A percentile compares a stretch with the other conserved stretches of the same genome.
Evolutionary conservation across 2,113 vertebrate species (phyloP).

Genomic region (Corydoras maculifer): DNA sequence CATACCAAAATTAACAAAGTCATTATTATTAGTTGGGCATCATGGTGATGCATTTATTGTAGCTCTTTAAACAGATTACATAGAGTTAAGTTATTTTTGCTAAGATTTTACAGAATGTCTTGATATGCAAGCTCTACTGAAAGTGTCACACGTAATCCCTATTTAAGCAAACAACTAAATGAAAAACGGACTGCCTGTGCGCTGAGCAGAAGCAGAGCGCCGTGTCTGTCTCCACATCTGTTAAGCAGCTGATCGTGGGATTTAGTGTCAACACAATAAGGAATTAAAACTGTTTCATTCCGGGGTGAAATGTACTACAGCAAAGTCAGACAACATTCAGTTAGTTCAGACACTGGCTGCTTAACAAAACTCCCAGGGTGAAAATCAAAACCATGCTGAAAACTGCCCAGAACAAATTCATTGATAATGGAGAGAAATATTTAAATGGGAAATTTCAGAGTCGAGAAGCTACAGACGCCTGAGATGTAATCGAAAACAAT

Average conservation of each 20-base stretch:
- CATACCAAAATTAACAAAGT: no score
- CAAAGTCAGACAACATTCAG: slow-evolving; percentile 18
- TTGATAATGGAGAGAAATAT: slow-evolving; percentile 19
- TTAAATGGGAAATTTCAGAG: slow-evolving; percentile 17
- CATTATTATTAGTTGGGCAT: no score
- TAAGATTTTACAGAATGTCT: not conserved
- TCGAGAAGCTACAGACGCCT: slow-evolving; percentile 5
- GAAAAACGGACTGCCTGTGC: not conserved
- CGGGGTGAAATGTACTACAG: not conserved
- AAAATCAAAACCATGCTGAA: slow-evolving; percentile 1
- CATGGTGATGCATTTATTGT: no score
- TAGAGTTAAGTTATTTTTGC: not conserved
- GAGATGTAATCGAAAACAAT: not conserved
- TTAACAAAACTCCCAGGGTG: not conserved
- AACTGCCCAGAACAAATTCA: slow-evolving; percentile 10
- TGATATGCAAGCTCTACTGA: not conserved
- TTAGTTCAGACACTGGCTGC: not conserved
- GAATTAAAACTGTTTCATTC: slow-evolving; percentile 26
- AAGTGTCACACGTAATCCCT: not conserved
- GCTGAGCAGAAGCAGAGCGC: slow-evolving; percentile 7
- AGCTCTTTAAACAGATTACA: no score
- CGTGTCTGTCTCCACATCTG: slow-evolving; percentile 45
- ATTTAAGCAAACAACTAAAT: not conserved
- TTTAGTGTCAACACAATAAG: slow-evolving; percentile 29
- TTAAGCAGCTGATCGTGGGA: slow-evolving; percentile 42